These are phyloP conservation scores for Forbesichthys papilliferus DNA, from an alignment of 2,113 vertebrate species.

Conservation along the genomic window DNA sequence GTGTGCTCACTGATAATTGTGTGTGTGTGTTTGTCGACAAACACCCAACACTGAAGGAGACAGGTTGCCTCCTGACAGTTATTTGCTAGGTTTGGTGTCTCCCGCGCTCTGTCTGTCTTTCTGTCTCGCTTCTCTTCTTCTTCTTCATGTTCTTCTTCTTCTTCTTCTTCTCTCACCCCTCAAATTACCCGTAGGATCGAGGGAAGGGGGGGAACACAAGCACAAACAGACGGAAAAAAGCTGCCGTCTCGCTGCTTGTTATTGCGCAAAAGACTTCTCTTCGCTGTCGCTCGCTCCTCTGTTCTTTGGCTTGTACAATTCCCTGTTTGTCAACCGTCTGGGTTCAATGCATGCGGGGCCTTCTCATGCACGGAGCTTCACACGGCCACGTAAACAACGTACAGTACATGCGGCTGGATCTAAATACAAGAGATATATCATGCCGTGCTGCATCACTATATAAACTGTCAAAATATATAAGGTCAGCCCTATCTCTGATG, in stretches of 20 bases:
- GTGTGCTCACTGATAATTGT: constrained; percentile 39
- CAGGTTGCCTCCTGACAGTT: constrained; percentile 76
- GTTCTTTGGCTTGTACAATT: constrained; percentile 47
- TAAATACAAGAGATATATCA: constrained; percentile 23
- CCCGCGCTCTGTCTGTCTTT: constrained; percentile 65
- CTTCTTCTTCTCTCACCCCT: no score
- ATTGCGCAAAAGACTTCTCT: constrained; percentile 45
- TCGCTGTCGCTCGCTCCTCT: constrained; percentile 26
- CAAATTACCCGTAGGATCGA: constrained; percentile 64
- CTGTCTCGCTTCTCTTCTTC: constrained; percentile 43
- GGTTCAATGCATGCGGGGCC: constrained; percentile 15
- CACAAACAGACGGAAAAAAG: constrained; percentile 46
- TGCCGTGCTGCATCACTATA: constrained; percentile 37
- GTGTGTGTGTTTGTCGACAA: constrained; percentile 65
- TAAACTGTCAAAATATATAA: constrained; percentile 20
- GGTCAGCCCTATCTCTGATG: no score
- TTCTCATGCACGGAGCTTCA: constrained; percentile 15
- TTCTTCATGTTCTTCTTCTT: no score
- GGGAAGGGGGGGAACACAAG: constrained; percentile 39
- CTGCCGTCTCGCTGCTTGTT: constrained; percentile 50
- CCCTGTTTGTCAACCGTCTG: constrained; percentile 58
- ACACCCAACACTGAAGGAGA: constrained; percentile 73
- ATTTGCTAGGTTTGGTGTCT: constrained; percentile 73
- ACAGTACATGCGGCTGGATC: constrained; percentile 7
- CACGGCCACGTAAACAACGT: constrained; percentile 27